Base-by-base conservation (phyloP, 35 echinoderm and acorn worm species). In the Patiria miniata region DNA sequence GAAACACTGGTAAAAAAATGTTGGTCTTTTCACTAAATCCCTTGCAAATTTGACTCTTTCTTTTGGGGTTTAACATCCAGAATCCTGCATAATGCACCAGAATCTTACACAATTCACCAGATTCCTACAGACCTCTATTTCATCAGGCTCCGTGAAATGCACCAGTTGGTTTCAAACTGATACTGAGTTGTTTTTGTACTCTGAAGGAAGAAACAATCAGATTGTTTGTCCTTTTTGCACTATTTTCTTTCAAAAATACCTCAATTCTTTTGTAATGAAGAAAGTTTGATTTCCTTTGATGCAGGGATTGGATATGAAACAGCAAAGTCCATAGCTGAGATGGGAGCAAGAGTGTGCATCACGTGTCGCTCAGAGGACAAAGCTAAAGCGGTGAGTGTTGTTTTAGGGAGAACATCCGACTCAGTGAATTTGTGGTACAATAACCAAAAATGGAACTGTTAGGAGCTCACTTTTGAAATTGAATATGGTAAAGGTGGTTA, bases 291-390 rank as follows among this genome's bases (percentile, higher is more conserved):
- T 47, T 47, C 4, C 42, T 6, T 47, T 47, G 42, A 47, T 47
- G 22, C 42, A 92, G 90, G 90, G 8, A 87, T 92, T 47, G 90
- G 90, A 7, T 92, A 87, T 87, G 90, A 87, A 78, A 92, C 78
- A 19, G 83, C 90, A 36, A 92, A 87, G 36, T 30, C 60, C 69
- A 87, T 92, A 1, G 85, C 84, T 21, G 28, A 22, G 16, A 37
- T 30, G 40, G 90, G 90, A 22, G 90, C 77, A 5, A 52, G 85
- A 30, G 90, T 92, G 1, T 51, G 80, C 84, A 77, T 92, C 17
- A 78, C 90, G 19, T 92, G 90, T 51, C 44, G 90, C 18, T 87
- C 90, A 37, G 90, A 92, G 69, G 84, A 92, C 28, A 92, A 82
- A 53, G 90, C 90, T 16, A 87, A 82, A 73, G 57, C 57, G 39